Conservation (phyloP, 2,888 invertebrate species). For the Platycheirus albimanus region DNA sequence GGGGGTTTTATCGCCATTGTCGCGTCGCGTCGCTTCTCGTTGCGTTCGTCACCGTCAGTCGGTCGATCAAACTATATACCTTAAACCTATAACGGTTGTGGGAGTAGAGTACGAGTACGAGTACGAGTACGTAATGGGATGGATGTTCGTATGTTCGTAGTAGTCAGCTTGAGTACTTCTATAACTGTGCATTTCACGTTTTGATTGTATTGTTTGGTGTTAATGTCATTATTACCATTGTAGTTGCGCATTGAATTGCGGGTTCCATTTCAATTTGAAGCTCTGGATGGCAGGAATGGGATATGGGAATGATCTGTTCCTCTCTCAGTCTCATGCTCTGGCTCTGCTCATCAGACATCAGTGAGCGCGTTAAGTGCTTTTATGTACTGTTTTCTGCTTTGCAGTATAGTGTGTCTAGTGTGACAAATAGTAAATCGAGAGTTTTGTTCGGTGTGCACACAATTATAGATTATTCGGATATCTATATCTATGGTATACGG, state of each 20-base stretch:
- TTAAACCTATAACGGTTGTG: slow-evolving; percentile 38
- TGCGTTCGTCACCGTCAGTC: too few relatives aligned
- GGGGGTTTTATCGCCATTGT: slow-evolving; percentile 62
- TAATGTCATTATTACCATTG: slow-evolving; percentile 72
- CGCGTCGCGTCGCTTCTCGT: too few relatives aligned
- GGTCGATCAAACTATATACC: slow-evolving; percentile 36
- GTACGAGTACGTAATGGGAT: slow-evolving; percentile 16
- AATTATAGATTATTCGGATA: slow-evolving; percentile 20
- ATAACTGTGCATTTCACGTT: slow-evolving; percentile 40
- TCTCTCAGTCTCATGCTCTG: slow-evolving; percentile 32
- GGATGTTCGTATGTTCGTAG: slow-evolving; percentile 7
- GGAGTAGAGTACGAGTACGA: too few relatives aligned
- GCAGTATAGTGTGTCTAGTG: too few relatives aligned
- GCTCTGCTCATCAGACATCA: slow-evolving; percentile 21
- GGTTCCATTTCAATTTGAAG: slow-evolving; percentile 58
- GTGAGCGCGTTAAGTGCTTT: slow-evolving; percentile 69
- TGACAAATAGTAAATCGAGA: slow-evolving; percentile 61
- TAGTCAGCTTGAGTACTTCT: slow-evolving; percentile 4
- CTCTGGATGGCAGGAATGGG: background rate
- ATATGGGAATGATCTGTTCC: slow-evolving; percentile 43
- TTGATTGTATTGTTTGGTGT: slow-evolving; percentile 72
- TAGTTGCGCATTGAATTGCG: slow-evolving; percentile 72
- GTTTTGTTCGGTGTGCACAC: slow-evolving; percentile 9
- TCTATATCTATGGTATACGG: slow-evolving; percentile 29
- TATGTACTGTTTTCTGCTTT: slow-evolving; percentile 60